These are phyloP conservation scores for Tachysurus vachellii DNA, from an alignment of 2,113 vertebrate genomes.

Conservation along the genomic window DNA sequence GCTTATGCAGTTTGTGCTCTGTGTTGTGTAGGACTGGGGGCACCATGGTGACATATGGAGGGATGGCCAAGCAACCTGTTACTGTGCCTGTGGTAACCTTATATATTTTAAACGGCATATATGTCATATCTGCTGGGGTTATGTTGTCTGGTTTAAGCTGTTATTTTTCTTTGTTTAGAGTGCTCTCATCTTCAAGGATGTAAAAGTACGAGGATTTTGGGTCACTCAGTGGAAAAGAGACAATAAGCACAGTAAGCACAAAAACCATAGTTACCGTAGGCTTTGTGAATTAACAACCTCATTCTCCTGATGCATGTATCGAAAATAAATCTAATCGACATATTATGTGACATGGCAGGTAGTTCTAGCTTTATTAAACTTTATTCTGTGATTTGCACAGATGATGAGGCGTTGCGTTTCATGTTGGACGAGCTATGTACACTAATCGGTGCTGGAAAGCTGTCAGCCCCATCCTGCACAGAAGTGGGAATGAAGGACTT, in stretches of 20 bases:
- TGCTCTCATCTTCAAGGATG: conserved; percentile 89
- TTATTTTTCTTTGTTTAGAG: conserved; percentile 73
- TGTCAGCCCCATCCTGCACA: conserved; percentile 75
- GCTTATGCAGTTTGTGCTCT: neutral
- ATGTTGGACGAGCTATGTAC: conserved; percentile 83
- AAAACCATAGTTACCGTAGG: neutral
- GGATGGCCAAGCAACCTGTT: conserved; percentile 94
- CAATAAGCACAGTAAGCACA: conserved; percentile 75
- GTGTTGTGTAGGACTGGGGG: conserved; percentile 76
- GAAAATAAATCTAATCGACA: neutral
- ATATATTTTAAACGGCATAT: neutral
- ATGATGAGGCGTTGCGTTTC: conserved; percentile 57
- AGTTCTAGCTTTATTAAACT: neutral
- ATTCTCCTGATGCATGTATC: neutral
- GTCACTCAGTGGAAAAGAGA: conserved; percentile 89
- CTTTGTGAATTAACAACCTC: neutral
- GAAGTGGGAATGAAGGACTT: conserved; percentile 79
- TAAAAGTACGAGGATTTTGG: conserved; percentile 91
- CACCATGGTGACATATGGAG: conserved; percentile 95
- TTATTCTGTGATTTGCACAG: conserved; percentile 49
- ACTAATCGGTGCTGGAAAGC: conserved; percentile 79
- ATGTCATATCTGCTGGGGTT: neutral
- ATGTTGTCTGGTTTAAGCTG: neutral
- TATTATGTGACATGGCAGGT: neutral
- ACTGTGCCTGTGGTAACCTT: conserved; percentile 85